phyloP scores from a whole-genome alignment of 2,113 vertebrate genomes.

The Nothobranchius furzeri region DNA sequence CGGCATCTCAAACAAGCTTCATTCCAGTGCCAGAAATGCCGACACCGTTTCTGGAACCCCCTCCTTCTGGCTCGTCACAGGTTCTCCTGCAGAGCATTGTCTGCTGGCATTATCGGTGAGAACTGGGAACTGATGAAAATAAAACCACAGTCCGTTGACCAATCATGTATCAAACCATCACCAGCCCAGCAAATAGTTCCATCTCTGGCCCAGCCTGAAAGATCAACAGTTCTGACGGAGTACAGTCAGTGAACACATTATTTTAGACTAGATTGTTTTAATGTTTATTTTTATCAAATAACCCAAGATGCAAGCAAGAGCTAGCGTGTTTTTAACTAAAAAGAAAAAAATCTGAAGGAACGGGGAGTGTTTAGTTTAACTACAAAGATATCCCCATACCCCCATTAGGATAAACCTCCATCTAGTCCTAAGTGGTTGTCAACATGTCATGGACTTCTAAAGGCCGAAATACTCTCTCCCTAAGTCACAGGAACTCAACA shows the following conservation, averaged over 20 bases:
- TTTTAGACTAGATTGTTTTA: constrained; percentile 69
- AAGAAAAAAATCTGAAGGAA: background rate
- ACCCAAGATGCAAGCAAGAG: constrained; percentile 47
- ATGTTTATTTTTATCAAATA: constrained; percentile 67
- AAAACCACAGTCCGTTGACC: constrained; percentile 36
- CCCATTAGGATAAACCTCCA: background rate
- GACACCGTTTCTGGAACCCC: constrained; percentile 78
- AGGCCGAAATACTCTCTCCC: constrained; percentile 52
- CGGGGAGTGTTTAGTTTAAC: constrained; percentile 41
- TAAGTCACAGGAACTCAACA: constrained; percentile 58
- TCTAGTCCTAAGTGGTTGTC: constrained; percentile 28
- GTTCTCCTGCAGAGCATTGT: constrained; percentile 68
- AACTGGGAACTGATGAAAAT: constrained; percentile 58
- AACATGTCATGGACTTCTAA: constrained; percentile 52
- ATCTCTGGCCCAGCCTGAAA: constrained; percentile 60
- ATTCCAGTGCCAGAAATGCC: constrained; percentile 77
- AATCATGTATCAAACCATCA: constrained; percentile 30
- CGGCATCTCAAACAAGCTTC: constrained; percentile 70
- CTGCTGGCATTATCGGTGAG: background rate
- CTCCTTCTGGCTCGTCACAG: constrained; percentile 73
- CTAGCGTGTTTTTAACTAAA: constrained; percentile 59
- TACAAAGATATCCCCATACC: constrained; percentile 12
- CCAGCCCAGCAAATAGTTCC: constrained; percentile 34
- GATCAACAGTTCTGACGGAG: constrained; percentile 74
- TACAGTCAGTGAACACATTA: constrained; percentile 70